Base-by-base conservation (phyloP, 2,888 invertebrate genomes). In the Chrysodeixis includens region DNA sequence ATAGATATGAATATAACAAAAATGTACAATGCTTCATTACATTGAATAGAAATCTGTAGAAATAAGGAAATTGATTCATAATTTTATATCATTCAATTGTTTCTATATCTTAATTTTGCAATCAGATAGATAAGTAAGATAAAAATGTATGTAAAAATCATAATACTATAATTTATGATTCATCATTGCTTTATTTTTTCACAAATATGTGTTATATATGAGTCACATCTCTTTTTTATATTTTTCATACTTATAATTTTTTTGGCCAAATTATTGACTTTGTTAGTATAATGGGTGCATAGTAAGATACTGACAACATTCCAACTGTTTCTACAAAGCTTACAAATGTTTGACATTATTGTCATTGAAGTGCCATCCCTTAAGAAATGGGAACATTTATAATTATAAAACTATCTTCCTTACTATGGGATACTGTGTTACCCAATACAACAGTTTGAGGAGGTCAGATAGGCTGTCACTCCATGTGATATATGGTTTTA, bases 41-140 rank as follows among this genome's bases (percentile, higher is more conserved):
- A n/a, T 40, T 40, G 40, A n/a, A 40, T 40, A 40, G 3, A 35
- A 32, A 12, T 1, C 0, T 12, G 12, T 40, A n/a, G 6, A 5
- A 40, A n/a, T 40, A n/a, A n/a, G n/a, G 2, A 2, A 9, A 12
- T 9, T 35, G 35, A 10, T 35, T 35, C 3, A 1, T 35, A 35
- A 40, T n/a, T n/a, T n/a, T n/a, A n/a, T 5, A 40, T n/a, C 40
- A 40, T 40, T n/a, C n/a, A 40, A 40, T n/a, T 40, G 40, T 40
- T 40, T 40, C 35, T 40, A n/a, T n/a, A 40, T 40, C n/a, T n/a
- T 40, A 35, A 40, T 40, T 40, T n/a, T 40, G n/a, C 40, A n/a
- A 40, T 40, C 40, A 40, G 40, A 3, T n/a, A 40, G 40, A 40
- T 40, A n/a, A 12, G 5, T 40, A 40, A 40, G 40, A 40, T 40